Evolutionary conservation across 2,888 invertebrate species (phyloP).

Genomic region (Lysandra coridon): DNA sequence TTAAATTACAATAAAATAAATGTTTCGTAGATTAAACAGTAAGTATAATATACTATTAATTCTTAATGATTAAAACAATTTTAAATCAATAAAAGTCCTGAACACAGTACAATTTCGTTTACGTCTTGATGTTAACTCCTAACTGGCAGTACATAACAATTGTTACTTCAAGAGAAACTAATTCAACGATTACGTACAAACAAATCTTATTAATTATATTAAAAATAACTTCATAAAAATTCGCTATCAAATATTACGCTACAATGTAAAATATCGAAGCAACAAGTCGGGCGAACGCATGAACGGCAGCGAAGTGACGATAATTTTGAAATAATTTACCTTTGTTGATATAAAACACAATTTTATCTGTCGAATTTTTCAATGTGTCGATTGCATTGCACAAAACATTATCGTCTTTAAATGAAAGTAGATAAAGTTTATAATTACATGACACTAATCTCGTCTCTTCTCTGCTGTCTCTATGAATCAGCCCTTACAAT

Average conservation of each 20-base stretch:
- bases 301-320: conserved; percentile 17
- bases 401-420: neutral
- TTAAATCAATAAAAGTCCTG: conserved; percentile 42
- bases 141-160: conserved; percentile 73
- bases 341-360: neutral
- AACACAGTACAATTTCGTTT: conserved; percentile 54
- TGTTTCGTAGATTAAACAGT: neutral
- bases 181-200: conserved; percentile 56
- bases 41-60: neutral
- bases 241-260: conserved; percentile 61
- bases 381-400: neutral
- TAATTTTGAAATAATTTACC: neutral
- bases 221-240: conserved; percentile 60
- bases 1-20: conserved; percentile 18
- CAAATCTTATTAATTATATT: conserved; percentile 48
- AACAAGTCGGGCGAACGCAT: conserved; percentile 38
- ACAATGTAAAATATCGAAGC: conserved; percentile 54
- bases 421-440: neutral
- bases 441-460: neutral
- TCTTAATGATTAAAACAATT: neutral
- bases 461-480: neutral
- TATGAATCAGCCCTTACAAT: neutral
- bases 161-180: conserved; percentile 53
- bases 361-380: neutral
- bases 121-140: conserved; percentile 70